These are phyloP conservation scores for Albula goreensis DNA, from an alignment of 2,113 vertebrate species.

Conservation along the genomic window DNA sequence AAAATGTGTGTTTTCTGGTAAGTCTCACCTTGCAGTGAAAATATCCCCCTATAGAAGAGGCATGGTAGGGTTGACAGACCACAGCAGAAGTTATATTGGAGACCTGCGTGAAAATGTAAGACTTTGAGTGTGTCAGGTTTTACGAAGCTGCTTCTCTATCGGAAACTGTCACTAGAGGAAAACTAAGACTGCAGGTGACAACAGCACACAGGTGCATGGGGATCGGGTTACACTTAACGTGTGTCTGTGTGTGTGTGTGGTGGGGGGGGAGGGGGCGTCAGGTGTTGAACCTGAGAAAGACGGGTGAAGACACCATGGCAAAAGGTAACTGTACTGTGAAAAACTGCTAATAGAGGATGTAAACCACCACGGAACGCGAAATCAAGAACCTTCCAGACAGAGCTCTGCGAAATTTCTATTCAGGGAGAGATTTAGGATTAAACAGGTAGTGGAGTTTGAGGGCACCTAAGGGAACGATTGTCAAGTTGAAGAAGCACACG, in stretches of 20 bases:
- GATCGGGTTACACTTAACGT: background rate
- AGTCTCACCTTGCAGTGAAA: no score
- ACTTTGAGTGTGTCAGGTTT: no score
- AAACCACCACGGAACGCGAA: no score
- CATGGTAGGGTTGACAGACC: no score
- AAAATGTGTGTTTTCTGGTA: no score
- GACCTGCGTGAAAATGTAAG: no score
- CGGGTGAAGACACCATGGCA: constrained; percentile 29
- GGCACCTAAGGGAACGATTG: background rate
- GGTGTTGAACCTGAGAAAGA: constrained; percentile 51
- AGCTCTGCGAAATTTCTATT: background rate
- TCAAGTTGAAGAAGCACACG: background rate
- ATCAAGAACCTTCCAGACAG: background rate
- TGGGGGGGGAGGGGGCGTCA: constrained; percentile 35
- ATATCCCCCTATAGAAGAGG: no score
- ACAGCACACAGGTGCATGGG: background rate
- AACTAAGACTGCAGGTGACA: background rate
- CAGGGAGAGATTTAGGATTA: background rate
- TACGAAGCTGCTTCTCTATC: background rate
- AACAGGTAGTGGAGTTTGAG: background rate
- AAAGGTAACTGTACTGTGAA: constrained; percentile 20
- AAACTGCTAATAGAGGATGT: background rate
- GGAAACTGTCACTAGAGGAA: background rate
- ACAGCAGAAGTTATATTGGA: background rate
- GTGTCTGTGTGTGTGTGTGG: constrained; percentile 18